These are phyloP conservation scores for Himalopsyche anomala DNA, from an alignment of 2,888 invertebrate genomes.

Conservation along the genomic window DNA sequence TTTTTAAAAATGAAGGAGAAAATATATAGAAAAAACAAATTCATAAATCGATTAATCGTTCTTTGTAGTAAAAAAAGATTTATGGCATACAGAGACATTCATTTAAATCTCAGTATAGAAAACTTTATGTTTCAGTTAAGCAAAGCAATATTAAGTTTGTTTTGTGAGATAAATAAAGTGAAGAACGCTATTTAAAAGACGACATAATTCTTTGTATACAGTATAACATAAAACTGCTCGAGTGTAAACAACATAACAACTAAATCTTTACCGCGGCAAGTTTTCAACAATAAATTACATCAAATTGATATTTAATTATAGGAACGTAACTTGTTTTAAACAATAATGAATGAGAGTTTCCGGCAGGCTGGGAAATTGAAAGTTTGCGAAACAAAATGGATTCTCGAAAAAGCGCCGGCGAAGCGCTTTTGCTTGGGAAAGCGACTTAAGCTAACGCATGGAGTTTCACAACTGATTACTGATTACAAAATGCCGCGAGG, in stretches of 20 bases:
- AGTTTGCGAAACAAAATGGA: slow-evolving; percentile 21
- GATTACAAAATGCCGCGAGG: slow-evolving; percentile 23
- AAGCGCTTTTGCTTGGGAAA: not conserved
- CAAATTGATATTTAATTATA: slow-evolving; percentile 34
- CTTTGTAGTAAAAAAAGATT: too few relatives aligned
- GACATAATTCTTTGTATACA: too few relatives aligned
- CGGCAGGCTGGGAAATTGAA: slow-evolving; percentile 20
- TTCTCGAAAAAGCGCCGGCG: slow-evolving; percentile 12
- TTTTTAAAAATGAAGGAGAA: too few relatives aligned
- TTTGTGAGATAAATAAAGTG: too few relatives aligned
- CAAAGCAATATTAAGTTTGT: too few relatives aligned
- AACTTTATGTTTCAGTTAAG: too few relatives aligned
- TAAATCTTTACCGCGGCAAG: not conserved
- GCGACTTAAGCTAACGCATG: slow-evolving; percentile 13
- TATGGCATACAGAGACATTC: too few relatives aligned
- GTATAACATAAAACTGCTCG: not conserved
- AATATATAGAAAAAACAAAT: too few relatives aligned
- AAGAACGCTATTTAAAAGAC: too few relatives aligned
- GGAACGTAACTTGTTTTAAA: not conserved
- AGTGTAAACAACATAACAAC: not conserved
- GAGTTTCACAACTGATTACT: slow-evolving; percentile 31
- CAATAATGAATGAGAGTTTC: slow-evolving; percentile 20
- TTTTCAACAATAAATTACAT: slow-evolving; percentile 28
- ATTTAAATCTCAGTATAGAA: too few relatives aligned
- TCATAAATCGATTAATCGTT: too few relatives aligned